Percentiles rank a stretch among this genome's conserved stretches.
Conservation (phyloP, 2,113 vertebrate species). For the Chionomys nivalis region DNA sequence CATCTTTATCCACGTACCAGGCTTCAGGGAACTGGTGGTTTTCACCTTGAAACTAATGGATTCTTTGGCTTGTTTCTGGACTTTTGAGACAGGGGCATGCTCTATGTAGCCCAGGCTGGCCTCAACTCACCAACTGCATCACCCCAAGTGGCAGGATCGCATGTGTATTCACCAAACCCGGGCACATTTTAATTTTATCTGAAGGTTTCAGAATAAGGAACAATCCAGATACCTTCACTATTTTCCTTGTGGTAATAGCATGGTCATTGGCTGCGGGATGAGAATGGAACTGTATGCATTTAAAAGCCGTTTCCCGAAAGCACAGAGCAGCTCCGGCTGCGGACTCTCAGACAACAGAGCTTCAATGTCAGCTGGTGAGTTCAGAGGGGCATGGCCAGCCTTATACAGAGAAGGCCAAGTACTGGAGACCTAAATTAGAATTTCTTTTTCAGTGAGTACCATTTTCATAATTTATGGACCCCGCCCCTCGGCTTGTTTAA, state of each 20-base stretch:
- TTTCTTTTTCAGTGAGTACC: constrained; percentile 11
- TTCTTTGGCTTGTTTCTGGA: background rate
- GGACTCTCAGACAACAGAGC: background rate
- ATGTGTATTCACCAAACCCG: background rate
- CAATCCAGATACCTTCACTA: background rate
- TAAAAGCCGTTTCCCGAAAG: background rate
- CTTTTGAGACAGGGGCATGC: background rate
- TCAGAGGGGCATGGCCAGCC: background rate
- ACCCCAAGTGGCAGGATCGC: background rate
- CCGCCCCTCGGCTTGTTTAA: background rate
- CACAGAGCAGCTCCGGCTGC: background rate
- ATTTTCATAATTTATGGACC: constrained; percentile 68
- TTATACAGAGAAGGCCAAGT: background rate
- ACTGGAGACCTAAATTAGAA: background rate
- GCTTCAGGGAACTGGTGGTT: background rate
- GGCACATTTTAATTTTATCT: background rate
- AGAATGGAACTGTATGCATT: background rate
- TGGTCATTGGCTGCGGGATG: background rate
- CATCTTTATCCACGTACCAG: background rate
- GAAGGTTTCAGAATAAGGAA: background rate
- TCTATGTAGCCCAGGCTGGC: background rate
- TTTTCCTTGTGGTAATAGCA: background rate
- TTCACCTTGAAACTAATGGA: background rate
- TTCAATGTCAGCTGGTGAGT: background rate
- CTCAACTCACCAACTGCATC: background rate